Conservation (phyloP, 2,797 vertebrate species). For the Diglossa cyanea region DNA sequence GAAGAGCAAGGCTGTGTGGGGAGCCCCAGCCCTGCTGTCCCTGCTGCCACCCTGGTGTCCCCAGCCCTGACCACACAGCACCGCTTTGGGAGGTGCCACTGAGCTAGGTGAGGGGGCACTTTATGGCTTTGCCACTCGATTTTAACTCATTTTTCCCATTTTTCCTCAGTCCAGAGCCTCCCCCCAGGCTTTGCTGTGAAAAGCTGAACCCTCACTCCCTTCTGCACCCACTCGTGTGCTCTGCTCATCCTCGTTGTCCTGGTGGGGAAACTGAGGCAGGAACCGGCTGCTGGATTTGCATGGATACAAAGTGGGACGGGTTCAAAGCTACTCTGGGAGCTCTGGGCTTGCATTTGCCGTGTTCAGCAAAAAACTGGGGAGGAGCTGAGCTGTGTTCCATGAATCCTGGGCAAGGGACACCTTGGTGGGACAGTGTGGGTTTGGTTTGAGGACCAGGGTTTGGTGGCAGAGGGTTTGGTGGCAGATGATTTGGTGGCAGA, state of each 20-base stretch:
- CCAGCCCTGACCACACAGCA: accelerated
- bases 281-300: not conserved
- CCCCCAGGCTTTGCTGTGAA: not conserved
- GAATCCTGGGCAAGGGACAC: not conserved
- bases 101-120: accelerated
- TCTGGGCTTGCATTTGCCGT: not conserved
- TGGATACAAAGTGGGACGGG: not conserved
- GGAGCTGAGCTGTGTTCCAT: not conserved
- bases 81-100: accelerated
- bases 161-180: not conserved
- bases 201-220: not conserved
- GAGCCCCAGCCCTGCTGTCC: not conserved
- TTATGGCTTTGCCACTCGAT: accelerated
- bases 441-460: accelerated
- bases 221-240: accelerated
- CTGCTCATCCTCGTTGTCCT: accelerated
- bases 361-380: not conserved
- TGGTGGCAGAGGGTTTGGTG: not conserved
- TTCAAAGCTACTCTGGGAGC: not conserved
- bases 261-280: constrained; percentile 2
- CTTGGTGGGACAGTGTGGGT: accelerated
- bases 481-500: not conserved
- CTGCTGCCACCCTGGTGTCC: not conserved
- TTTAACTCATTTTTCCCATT: not conserved
- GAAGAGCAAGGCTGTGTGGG: not conserved